Evolutionary conservation across 2,113 vertebrate species (phyloP), one percentile per base, ranked within the genome.

Genomic region (Chaetodon auriga): DNA sequence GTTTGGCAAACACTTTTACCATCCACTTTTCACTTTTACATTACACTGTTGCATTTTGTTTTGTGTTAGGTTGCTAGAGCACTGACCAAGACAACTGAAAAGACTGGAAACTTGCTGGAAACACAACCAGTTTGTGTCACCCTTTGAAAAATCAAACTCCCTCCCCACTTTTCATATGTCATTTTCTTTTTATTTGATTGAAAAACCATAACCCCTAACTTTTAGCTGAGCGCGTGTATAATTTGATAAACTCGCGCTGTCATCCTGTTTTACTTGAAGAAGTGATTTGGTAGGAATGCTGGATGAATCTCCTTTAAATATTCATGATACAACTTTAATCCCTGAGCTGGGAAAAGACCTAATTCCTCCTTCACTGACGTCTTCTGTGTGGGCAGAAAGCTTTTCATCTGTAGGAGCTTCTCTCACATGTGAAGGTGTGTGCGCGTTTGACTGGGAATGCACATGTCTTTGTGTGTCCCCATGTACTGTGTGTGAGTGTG

Each of bases 251-350:
- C 45, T 87, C 15, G 5, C 2, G 45, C 91, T 51, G 69, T 81
- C 80, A 49, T 57, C 53, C 68, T 49, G 57, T 78, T 74, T 84
- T 12, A 86, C 77, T 80, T 68, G 72, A 78, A 81, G 76, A 79
- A 84, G 75, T 82, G 81, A 79, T 87, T 86, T 86, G 61, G 60
- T 83, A 45, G 64, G 82, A 87, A 78, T 68, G 43, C 16, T 18
- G 77, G 15, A 75, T 72, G 84, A 91, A 89, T 73, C 87, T 78
- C 55, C 60, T 68, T 87, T 85, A 83, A 87, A 92, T 91, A 92
- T 89, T 92, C 81, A 90, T 75, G 76, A 71, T 81, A 80, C 69
- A 73, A 25, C 64, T 90, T 87, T 92, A 94, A 93, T 91, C 88
- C 84, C 54, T 0, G n/a, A 74, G 81, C 81, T 63, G n/a, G 48